Evolutionary conservation across 1,140 invertebrate genomes (phyloP), one percentile per base, ranked within the genome.

Genomic region (Drosophila lacteicornis): DNA sequence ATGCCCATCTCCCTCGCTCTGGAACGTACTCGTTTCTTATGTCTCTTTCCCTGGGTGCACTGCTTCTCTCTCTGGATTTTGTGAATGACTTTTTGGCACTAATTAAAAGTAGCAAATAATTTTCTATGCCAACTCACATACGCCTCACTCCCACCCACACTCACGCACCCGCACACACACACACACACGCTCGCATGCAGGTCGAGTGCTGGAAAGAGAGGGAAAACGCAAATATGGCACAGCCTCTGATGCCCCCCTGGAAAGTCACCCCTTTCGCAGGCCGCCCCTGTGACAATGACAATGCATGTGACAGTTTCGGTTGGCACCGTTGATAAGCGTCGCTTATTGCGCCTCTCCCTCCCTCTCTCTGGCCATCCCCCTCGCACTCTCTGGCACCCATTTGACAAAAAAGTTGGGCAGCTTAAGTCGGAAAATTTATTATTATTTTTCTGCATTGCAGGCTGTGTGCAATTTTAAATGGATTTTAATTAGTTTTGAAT

Each of bases 51-150:
- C 53, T 36, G 30, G 51, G n/a, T 25, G 38, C 73, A 46, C 11
- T 43, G 25, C 36, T 25, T 19, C 33, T 42, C 43, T 63, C 46
- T 70, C 51, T 74, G 66, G 70, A 76, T 76, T 77, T 83, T 75
- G 56, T 87, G 76, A 76, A 80, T 84, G 84, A 88, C 85, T 81
- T 87, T 84, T 88, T 87, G 83, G 78, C 85, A 88, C 84, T 87
- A 88, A 88, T 88, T 88, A 88, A 87, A 88, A 87, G 80, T 81
- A 81, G 78, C 78, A 88, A 88, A 88, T 88, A 79, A 77, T 87
- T 86, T 82, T 76, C 63, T 76, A 68, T 85, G 66, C 75, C 75
- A 85, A 80, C 77, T 70, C 67, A 66, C 73, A 63, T 50, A 69
- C 55, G 25, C 53, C 60, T 22, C 43, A 50, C 51, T 22, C 51